A percentile compares a stretch with the other conserved stretches of the same genome.
phyloP scores from a whole-genome alignment of 1,140 invertebrate species.

The Anastatus disparis region DNA sequence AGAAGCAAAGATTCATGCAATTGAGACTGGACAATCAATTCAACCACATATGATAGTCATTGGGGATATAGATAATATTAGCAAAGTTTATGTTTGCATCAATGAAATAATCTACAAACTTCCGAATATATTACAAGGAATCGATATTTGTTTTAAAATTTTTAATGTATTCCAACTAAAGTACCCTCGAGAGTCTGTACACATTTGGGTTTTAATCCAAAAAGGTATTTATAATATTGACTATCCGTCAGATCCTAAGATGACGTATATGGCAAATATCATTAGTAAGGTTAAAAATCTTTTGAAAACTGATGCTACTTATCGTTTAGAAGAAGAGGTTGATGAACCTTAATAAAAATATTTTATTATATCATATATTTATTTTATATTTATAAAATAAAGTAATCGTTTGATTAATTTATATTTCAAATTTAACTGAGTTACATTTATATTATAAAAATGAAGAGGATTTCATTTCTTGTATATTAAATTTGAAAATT shows the following conservation, averaged over 20 bases:
- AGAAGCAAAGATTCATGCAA: neutral
- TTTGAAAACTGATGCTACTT: too few relatives aligned
- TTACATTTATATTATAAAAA: too few relatives aligned
- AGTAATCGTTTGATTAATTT: too few relatives aligned
- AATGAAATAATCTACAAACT: conserved; percentile 32
- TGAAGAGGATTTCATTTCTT: neutral
- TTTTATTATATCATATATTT: neutral
- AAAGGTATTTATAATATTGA: conserved; percentile 35
- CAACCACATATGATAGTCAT: conserved; percentile 28
- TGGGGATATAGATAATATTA: neutral
- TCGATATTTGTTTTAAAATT: conserved; percentile 42
- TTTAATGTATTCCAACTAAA: conserved; percentile 34
- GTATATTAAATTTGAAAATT: neutral
- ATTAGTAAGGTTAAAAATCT: conserved; percentile 6
- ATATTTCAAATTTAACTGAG: too few relatives aligned
- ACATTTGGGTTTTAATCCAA: conserved; percentile 41
- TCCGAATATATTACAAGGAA: conserved; percentile 26
- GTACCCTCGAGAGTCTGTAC: conserved; percentile 32
- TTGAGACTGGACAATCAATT: neutral
- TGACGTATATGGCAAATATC: conserved; percentile 1
- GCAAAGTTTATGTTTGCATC: conserved; percentile 9
- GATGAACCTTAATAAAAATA: too few relatives aligned
- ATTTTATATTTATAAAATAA: neutral
- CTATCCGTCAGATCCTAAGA: neutral
- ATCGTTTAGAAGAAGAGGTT: too few relatives aligned